Conservation (phyloP, 2,888 invertebrate species). For the Gastrophysa polygoni region DNA sequence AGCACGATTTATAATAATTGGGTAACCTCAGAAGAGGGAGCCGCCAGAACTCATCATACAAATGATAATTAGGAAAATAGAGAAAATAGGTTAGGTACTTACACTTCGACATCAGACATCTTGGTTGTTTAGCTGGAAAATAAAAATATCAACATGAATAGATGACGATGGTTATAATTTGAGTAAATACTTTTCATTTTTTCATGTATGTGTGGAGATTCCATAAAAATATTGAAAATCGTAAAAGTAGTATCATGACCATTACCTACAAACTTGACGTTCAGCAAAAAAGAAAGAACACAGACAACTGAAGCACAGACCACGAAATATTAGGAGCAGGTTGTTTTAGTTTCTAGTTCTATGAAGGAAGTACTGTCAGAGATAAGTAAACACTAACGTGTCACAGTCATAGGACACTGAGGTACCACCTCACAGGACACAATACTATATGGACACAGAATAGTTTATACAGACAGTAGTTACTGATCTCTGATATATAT, state of each 20-base stretch:
- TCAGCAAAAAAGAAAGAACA: neutral
- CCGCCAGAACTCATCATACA: conserved; percentile 50
- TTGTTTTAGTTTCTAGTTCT: too few relatives aligned
- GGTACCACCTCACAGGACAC: too few relatives aligned
- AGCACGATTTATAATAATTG: conserved; percentile 43
- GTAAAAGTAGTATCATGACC: neutral
- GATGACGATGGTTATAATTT: neutral
- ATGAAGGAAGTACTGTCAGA: too few relatives aligned
- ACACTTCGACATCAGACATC: conserved; percentile 86
- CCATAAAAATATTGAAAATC: neutral
- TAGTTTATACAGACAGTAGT: too few relatives aligned
- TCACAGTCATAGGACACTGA: too few relatives aligned
- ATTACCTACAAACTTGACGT: neutral
- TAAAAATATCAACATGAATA: conserved; percentile 13
- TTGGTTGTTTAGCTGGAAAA: conserved; percentile 55
- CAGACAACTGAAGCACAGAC: neutral
- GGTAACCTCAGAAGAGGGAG: conserved; percentile 56
- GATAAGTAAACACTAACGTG: too few relatives aligned
- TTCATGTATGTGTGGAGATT: neutral
- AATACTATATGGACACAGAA: too few relatives aligned
- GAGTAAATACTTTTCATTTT: neutral
- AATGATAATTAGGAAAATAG: conserved; percentile 15
- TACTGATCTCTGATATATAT: too few relatives aligned
- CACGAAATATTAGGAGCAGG: neutral
- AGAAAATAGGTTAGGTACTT: conserved; percentile 62